These are phyloP conservation scores for Colius striatus DNA, from an alignment of 2,113 vertebrate genomes.

Conservation along the genomic window DNA sequence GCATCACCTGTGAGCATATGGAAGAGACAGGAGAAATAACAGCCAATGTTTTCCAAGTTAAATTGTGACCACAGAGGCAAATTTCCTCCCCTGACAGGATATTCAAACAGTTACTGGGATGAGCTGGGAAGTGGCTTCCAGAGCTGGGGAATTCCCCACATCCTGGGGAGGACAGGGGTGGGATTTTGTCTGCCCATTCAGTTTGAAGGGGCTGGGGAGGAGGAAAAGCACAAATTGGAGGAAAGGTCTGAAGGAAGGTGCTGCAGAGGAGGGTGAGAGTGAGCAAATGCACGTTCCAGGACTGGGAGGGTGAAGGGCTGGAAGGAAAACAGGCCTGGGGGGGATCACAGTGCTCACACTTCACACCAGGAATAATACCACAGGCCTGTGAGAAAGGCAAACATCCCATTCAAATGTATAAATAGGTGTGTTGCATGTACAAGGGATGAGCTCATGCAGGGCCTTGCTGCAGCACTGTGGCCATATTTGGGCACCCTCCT, in stretches of 20 bases:
- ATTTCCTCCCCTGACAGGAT: background rate
- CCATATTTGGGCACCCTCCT: conserved; percentile 55
- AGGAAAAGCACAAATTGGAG: background rate
- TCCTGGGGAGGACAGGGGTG: background rate
- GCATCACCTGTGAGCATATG: background rate
- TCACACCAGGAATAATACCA: background rate
- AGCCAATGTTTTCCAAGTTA: fast-evolving
- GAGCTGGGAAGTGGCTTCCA: background rate
- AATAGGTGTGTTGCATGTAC: conserved; percentile 54
- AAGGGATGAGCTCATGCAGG: conserved; percentile 35
- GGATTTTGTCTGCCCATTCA: background rate
- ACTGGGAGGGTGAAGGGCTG: background rate
- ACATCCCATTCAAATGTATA: background rate
- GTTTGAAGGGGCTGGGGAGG: background rate
- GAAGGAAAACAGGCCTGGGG: background rate
- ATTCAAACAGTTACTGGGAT: background rate
- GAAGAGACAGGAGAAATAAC: background rate
- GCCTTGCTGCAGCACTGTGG: background rate
- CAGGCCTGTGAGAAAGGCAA: background rate
- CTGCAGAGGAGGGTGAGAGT: background rate
- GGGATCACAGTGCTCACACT: fast-evolving
- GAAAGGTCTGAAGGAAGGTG: background rate
- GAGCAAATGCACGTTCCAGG: background rate
- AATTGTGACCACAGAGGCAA: background rate
- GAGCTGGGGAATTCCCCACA: background rate